These are phyloP conservation scores for Tenualosa thibaudeaui DNA, from an alignment of 2,797 vertebrate species.

Conservation along the genomic window DNA sequence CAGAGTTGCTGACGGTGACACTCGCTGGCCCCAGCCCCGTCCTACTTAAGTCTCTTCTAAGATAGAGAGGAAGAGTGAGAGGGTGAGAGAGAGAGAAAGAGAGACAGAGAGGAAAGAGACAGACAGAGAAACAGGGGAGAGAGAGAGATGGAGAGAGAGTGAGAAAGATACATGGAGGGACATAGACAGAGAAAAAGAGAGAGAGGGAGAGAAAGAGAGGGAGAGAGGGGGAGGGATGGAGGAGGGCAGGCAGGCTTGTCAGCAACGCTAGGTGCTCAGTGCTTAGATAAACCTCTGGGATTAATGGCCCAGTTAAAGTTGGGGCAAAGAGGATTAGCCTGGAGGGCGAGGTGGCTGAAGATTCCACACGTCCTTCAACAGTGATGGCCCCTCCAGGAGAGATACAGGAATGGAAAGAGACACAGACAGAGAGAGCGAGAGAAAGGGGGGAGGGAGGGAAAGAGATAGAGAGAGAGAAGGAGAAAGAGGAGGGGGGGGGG, in stretches of 20 bases:
- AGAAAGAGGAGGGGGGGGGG: background rate
- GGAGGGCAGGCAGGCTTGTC: constrained; percentile 75
- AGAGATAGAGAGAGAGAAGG: constrained; percentile 60
- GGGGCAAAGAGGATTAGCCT: constrained; percentile 85
- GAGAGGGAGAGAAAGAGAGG: background rate
- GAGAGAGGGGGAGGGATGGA: background rate
- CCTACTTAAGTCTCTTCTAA: constrained; percentile 75
- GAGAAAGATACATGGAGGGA: background rate
- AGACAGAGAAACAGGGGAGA: background rate
- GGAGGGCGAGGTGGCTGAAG: constrained; percentile 76
- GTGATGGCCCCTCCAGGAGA: background rate
- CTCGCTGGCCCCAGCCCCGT: constrained; percentile 72
- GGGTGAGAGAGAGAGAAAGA: constrained; percentile 17
- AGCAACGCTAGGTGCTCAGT: constrained; percentile 77
- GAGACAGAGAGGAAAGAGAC: constrained; percentile 16
- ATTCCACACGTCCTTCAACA: constrained; percentile 78
- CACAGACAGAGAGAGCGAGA: constrained; percentile 39
- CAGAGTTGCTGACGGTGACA: constrained; percentile 77
- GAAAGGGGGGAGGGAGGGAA: constrained; percentile 50
- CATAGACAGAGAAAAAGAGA: background rate
- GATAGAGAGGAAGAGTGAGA: constrained; percentile 39
- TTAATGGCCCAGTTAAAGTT: constrained; percentile 86
- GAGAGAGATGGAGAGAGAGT: background rate
- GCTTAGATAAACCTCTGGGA: constrained; percentile 82
- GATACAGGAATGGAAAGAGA: constrained; percentile 58